Conservation (phyloP, 1,140 invertebrate genomes). For the Oryctes rhinoceros region DNA sequence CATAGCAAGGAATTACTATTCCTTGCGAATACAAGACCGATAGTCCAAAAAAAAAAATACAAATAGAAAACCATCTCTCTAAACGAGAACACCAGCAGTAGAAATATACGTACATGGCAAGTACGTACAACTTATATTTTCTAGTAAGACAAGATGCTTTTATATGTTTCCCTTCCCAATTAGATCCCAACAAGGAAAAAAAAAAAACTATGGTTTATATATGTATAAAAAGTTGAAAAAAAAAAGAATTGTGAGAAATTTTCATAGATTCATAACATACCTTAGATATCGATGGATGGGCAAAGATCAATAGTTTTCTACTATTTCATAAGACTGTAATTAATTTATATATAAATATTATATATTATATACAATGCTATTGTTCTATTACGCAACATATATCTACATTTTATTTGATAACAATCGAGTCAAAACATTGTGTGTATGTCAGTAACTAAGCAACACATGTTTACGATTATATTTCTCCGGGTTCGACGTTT, state of each 20-base stretch:
- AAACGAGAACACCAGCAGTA: not conserved
- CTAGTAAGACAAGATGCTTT: constrained; percentile 24
- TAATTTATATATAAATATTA: constrained; percentile 24
- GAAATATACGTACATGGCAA: not conserved
- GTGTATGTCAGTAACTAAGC: no score
- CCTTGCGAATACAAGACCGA: not conserved
- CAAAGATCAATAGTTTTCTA: constrained; percentile 35
- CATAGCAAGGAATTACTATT: not conserved
- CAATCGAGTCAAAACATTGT: not conserved
- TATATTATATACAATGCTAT: not conserved
- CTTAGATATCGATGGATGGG: constrained; percentile 8
- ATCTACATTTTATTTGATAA: not conserved
- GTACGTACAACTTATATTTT: constrained; percentile 27
- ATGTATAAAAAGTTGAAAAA: not conserved
- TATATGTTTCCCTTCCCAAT: constrained; percentile 6
- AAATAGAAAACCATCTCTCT: not conserved
- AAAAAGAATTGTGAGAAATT: not conserved
- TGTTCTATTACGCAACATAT: no score
- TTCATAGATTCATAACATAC: not conserved
- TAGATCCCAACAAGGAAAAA: not conserved
- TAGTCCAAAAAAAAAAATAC: not conserved
- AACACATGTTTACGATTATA: no score
- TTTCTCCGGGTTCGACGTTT: no score
- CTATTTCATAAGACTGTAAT: constrained; percentile 37
- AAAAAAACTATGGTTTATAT: constrained; percentile 1